Evolutionary conservation across 2,888 invertebrate species (phyloP), one percentile per base, ranked within the genome.

Genomic region (Drosophila niveifrons): DNA sequence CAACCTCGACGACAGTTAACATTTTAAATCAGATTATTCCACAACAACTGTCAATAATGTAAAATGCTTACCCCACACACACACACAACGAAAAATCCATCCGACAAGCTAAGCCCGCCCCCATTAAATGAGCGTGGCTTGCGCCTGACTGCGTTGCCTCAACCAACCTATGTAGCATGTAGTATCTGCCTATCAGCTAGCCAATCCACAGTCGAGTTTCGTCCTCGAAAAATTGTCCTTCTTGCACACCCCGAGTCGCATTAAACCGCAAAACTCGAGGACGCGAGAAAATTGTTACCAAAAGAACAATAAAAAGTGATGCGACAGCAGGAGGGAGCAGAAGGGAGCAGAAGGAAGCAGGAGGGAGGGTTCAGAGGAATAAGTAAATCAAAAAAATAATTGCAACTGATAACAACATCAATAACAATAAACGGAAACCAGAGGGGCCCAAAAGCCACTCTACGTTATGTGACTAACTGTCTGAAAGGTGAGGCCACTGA

Each of bases 321-420:
- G 39, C 10, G 39, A 28, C 53, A 43, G 11, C 23, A 6, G 23
- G 23, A 23, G 23, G 17, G 43, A n/a, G 15, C 9, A 10, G 3
- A 2, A 13, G 47, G 29, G 44, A 53, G 66, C n/a, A n/a, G 23
- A 4, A 23, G 23, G 23, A n/a, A n/a, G n/a, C n/a, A n/a, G n/a
- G 6, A 15, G 48, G 29, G 46, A 53, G 66, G 47, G 55, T 56
- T 72, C 51, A 63, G 44, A 70, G 61, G 76, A 86, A 71, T 76
- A 84, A 72, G 84, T 90, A 89, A 90, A 89, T 90, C 81, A 88
- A 75, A 88, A 88, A 87, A 87, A 87, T 88, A 88, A 88, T 88
- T 88, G 88, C 90, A 73, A 72, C 85, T 89, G 91, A 90, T 91
- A 84, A 84, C 81, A 91, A 83, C 90, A 87, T 89, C 89, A 88